Evolutionary conservation across 1,140 invertebrate genomes (phyloP), one percentile per base, ranked within the genome.

Genomic region (Whitmania pigra): DNA sequence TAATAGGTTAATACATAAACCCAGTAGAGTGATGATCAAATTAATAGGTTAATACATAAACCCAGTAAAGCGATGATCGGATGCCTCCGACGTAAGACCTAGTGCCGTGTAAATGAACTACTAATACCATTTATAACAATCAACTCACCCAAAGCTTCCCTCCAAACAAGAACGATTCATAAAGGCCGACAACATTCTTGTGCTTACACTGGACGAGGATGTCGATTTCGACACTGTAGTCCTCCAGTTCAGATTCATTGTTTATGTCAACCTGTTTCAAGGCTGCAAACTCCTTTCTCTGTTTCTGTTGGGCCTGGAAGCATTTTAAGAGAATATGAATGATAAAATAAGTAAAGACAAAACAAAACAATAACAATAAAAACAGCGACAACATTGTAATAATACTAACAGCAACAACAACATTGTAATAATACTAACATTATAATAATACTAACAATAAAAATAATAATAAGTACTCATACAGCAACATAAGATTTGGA

Each of bases 161-260:
- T 74, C 93, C 90, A 74, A 74, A 82, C 80, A 92, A 96, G 83
- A 93, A 99, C 7, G 95, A 93, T 84, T 98, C 94, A 79, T 94
- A 88, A 55, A 99, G 84, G 77, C 92, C 89, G 54, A 99, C 94
- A 69, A 99, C 90, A 84, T 99, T 99, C 63, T 87, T 85, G 86
- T 99, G 95, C 78, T 89, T 89, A 79, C 92, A 96, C 79, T 96
- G 93, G 7, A 89, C 88, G 60, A 99, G 86, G 79, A 99, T 99
- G 83, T 99, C 94, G 76, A 99, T 97, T 86, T 99, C 97, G 66
- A 99, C 92, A 83, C 94, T 92, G 82, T 98, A 97, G 84, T 99
- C 96, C 73, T 94, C 92, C 53, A 99, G 84, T 80, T 98, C 94
- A 80, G 99, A 95, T 82, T 98, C 96, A 70, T 90, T 91, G 83